Conservation (phyloP, 2,888 invertebrate species). For the Seira musarum region DNA sequence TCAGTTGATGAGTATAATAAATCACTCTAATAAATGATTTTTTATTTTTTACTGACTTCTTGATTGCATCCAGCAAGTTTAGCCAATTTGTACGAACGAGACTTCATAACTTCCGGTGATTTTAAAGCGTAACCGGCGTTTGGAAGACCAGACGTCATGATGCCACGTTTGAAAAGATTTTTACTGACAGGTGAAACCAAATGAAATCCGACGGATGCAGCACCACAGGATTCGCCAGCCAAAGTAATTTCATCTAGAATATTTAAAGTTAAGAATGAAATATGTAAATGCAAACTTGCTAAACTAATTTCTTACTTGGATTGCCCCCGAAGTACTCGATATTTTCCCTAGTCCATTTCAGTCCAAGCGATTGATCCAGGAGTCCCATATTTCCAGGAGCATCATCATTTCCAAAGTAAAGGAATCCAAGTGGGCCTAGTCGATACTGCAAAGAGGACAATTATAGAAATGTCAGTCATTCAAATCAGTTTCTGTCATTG, state of each 20-base stretch:
- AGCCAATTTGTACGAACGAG: constrained; percentile 32
- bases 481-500: too few species aligned
- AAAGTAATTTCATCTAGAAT: constrained; percentile 56
- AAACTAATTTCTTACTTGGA: constrained; percentile 40
- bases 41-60: constrained; percentile 1
- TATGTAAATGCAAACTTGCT: neutral
- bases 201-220: constrained; percentile 52
- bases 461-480: neutral
- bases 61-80: constrained; percentile 46
- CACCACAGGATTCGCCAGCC: constrained; percentile 62
- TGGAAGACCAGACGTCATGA: constrained; percentile 50
- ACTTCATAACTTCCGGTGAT: constrained; percentile 15
- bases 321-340: constrained; percentile 63
- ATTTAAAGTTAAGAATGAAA: constrained; percentile 1
- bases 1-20: too few species aligned
- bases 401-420: constrained; percentile 61
- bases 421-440: constrained; percentile 62
- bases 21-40: too few species aligned
- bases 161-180: constrained; percentile 50
- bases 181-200: constrained; percentile 53
- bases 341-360: constrained; percentile 59
- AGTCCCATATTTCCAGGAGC: constrained; percentile 65
- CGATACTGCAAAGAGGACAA: constrained; percentile 57
- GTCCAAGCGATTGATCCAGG: constrained; percentile 56
- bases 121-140: constrained; percentile 26